A percentile compares a stretch with the other conserved stretches of the same genome.
phyloP scores from a whole-genome alignment of 1,140 invertebrate species.

The Drosophila santomea region DNA sequence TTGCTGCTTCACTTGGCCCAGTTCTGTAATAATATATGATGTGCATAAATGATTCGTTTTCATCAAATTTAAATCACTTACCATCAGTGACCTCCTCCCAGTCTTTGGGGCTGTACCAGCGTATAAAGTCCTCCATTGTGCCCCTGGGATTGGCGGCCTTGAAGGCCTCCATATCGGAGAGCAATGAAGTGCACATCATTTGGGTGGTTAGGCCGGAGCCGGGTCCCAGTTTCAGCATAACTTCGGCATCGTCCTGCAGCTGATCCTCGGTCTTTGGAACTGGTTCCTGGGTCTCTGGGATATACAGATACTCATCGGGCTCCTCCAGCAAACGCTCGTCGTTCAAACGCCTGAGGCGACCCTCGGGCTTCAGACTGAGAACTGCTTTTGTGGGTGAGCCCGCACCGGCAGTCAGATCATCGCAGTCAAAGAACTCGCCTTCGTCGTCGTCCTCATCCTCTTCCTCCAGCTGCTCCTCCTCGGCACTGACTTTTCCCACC shows the following conservation, averaged over 20 bases:
- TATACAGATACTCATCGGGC: slow-evolving; percentile 90
- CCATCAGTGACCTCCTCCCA: slow-evolving; percentile 91
- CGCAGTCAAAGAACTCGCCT: slow-evolving; percentile 95
- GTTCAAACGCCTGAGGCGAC: slow-evolving; percentile 89
- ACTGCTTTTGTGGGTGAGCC: slow-evolving; percentile 86
- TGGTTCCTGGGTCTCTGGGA: slow-evolving; percentile 97
- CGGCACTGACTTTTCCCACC: slow-evolving; percentile 9
- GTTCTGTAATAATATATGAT: slow-evolving; percentile 17
- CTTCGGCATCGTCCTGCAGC: slow-evolving; percentile 96
- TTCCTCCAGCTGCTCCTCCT: slow-evolving; percentile 49
- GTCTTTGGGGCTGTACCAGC: slow-evolving; percentile 99
- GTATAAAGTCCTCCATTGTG: slow-evolving; percentile 97
- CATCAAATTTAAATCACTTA: slow-evolving; percentile 45
- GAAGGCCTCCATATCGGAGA: slow-evolving; percentile 99
- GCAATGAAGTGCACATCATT: slow-evolving; percentile 97
- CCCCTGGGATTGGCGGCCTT: slow-evolving; percentile 98
- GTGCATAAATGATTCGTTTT: neutral
- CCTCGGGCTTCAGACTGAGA: slow-evolving; percentile 88
- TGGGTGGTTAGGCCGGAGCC: slow-evolving; percentile 93
- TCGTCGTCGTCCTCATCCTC: slow-evolving; percentile 90
- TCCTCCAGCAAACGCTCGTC: slow-evolving; percentile 88
- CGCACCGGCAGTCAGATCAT: slow-evolving; percentile 86
- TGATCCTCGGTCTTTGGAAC: slow-evolving; percentile 99
- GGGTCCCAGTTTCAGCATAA: slow-evolving; percentile 94
- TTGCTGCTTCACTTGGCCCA: slow-evolving; percentile 86